Percentiles rank a stretch among this genome's conserved stretches.
These are phyloP conservation scores for Drosophila paranaensis DNA, from an alignment of 2,888 invertebrate genomes.

Conservation along the genomic window DNA sequence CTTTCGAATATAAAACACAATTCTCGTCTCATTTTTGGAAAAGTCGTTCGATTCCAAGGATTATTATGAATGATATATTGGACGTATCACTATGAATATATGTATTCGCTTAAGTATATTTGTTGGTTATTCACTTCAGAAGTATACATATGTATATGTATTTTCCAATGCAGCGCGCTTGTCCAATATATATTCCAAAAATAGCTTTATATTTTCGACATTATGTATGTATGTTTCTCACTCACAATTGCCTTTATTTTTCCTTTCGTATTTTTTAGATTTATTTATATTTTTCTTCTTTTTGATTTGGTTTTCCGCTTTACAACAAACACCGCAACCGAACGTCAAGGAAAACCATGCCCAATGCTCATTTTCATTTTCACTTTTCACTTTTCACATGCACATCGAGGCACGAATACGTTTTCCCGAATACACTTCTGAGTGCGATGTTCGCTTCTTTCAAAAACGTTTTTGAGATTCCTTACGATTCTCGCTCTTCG, in stretches of 20 bases:
- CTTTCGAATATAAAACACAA: constrained; percentile 26
- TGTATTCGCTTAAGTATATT: constrained; percentile 19
- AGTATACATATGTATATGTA: neutral
- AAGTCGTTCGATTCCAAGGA: constrained; percentile 20
- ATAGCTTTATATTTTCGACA: constrained; percentile 77
- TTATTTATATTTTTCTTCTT: constrained; percentile 30
- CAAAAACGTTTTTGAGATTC: constrained; percentile 56
- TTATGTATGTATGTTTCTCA: constrained; percentile 61
- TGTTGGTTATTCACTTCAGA: constrained; percentile 43
- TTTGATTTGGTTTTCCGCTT: constrained; percentile 59
- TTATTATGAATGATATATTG: constrained; percentile 26
- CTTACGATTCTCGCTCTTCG: constrained; percentile 18
- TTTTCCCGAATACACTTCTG: constrained; percentile 29
- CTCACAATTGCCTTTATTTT: constrained; percentile 73
- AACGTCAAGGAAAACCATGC: constrained; percentile 72
- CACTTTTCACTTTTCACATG: constrained; percentile 74
- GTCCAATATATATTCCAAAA: constrained; percentile 77
- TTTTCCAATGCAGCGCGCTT: constrained; percentile 65
- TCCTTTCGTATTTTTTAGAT: constrained; percentile 13
- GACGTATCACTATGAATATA: constrained; percentile 2
- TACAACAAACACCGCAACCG: constrained; percentile 55
- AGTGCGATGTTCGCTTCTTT: constrained; percentile 32
- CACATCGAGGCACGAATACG: constrained; percentile 34
- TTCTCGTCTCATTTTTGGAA: constrained; percentile 5
- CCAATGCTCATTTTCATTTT: constrained; percentile 76